Evolutionary conservation across 2,888 invertebrate species (phyloP), one percentile per base, ranked within the genome.

Genomic region (Osmoderma eremita): DNA sequence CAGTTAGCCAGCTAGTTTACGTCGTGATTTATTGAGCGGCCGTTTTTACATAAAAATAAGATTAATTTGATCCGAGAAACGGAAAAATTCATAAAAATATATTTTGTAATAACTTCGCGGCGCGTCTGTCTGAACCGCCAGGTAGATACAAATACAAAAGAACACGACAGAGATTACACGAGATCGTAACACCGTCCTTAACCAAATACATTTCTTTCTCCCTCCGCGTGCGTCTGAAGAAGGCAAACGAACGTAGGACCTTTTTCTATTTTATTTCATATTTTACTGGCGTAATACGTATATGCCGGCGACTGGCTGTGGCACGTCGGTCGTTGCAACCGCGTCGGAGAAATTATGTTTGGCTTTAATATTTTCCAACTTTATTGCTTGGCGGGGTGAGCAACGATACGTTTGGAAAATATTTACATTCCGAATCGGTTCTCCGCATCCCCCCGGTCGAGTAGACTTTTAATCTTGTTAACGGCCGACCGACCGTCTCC

Each of bases 381-480:
- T 67, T 67, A 67, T 53, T 67, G 67, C 67, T 42, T n/a, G 48
- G 67, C 18, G 48, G 67, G 53, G 53, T 56, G 42, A 54, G 64
- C 50, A 61, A 67, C 69, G 71, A 70, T 69, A 69, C 71, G 70
- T 69, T 70, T 66, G 70, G 70, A 73, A 73, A 72, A 72, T 73
- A 73, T 73, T 73, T 73, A 73, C 72, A 73, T 73, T 73, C 70
- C 69, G 65, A 73, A 73, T 73, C n/a, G 73, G 73, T 71, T 71
- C 71, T 73, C 71, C 67, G 2, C 30, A 5, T 6, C 6, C 8
- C 71, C 67, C 67, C 67, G 67, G 70, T 67, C 69, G 68, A 42
- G 71, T 72, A 73, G 70, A 72, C 72, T 72, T 73, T 73, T 73
- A 73, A 73, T 73, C 73, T 71, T 63, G 71, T 73, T 73, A 73